These are phyloP conservation scores for Parnassius apollo DNA, from an alignment of 2,888 invertebrate species.

Conservation along the genomic window DNA sequence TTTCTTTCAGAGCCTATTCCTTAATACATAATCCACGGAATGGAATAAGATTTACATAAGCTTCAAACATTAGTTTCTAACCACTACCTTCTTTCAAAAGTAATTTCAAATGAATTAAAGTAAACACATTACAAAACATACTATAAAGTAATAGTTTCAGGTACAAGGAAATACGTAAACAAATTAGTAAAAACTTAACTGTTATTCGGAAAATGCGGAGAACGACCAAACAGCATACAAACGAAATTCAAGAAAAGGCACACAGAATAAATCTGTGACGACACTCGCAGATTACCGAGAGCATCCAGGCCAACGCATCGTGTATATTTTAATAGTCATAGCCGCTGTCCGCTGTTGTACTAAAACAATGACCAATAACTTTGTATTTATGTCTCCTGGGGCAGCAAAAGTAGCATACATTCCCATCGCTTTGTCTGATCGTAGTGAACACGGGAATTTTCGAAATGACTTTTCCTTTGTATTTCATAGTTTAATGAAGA, in stretches of 20 bases:
- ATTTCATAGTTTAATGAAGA: background rate
- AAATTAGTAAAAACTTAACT: too few species aligned
- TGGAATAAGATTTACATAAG: too few species aligned
- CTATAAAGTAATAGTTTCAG: too few species aligned
- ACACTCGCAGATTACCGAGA: slow-evolving; percentile 42
- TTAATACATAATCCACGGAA: too few species aligned
- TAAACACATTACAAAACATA: too few species aligned
- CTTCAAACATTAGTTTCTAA: too few species aligned
- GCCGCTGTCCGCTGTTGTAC: slow-evolving; percentile 55
- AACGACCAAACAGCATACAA: too few species aligned
- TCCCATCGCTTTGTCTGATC: slow-evolving; percentile 33
- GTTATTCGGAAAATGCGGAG: too few species aligned
- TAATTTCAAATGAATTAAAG: too few species aligned
- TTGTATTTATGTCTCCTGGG: slow-evolving; percentile 66
- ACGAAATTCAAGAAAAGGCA: background rate
- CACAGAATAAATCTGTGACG: slow-evolving; percentile 40
- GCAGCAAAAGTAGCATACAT: slow-evolving; percentile 44
- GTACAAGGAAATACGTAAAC: too few species aligned
- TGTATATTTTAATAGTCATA: slow-evolving; percentile 64
- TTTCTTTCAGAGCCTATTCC: too few species aligned
- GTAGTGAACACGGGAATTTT: slow-evolving; percentile 3
- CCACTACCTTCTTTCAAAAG: too few species aligned
- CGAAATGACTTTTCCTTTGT: slow-evolving; percentile 17
- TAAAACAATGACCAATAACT: slow-evolving; percentile 77
- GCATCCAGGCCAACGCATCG: slow-evolving; percentile 60